These are phyloP conservation scores for Danaus plexippus DNA, from an alignment of 1,140 invertebrate genomes.

Conservation along the genomic window DNA sequence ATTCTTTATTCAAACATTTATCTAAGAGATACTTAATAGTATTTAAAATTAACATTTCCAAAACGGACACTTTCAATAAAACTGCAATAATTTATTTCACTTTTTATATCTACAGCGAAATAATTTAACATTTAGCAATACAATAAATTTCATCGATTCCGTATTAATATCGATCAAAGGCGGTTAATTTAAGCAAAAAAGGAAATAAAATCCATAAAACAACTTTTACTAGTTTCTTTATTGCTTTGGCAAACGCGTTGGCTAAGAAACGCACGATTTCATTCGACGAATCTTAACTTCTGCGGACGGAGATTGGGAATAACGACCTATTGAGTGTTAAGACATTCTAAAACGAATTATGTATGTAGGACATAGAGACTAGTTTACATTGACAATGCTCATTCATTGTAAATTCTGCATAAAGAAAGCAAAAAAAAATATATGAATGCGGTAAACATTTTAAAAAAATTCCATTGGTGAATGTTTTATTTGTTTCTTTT, in stretches of 20 bases:
- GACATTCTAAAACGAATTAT: conserved; percentile 32
- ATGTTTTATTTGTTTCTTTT: too few species aligned
- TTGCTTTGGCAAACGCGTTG: conserved; percentile 46
- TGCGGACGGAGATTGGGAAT: conserved; percentile 28
- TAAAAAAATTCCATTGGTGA: conserved; percentile 31
- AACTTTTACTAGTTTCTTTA: conserved; percentile 54
- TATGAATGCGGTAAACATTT: conserved; percentile 2
- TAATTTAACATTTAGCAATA: too few species aligned
- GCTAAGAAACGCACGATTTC: conserved; percentile 43
- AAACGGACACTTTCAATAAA: too few species aligned
- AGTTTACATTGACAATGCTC: conserved; percentile 26
- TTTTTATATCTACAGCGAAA: too few species aligned
- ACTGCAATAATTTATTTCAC: too few species aligned
- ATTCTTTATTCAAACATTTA: conserved; percentile 3
- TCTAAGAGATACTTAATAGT: too few species aligned
- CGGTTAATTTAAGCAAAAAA: conserved; percentile 33
- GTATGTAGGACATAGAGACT: conserved; percentile 34
- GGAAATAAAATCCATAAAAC: conserved; percentile 35
- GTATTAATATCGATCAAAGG: conserved; percentile 14
- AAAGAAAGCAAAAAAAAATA: conserved; percentile 16
- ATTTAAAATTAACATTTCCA: too few species aligned
- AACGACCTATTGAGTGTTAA: conserved; percentile 18
- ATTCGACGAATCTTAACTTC: conserved; percentile 25
- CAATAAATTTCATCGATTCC: conserved; percentile 5
- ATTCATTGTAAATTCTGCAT: conserved; percentile 3